These are phyloP conservation scores for Phrynocephalus forsythii DNA, from an alignment of 2,797 vertebrate species.

Conservation along the genomic window DNA sequence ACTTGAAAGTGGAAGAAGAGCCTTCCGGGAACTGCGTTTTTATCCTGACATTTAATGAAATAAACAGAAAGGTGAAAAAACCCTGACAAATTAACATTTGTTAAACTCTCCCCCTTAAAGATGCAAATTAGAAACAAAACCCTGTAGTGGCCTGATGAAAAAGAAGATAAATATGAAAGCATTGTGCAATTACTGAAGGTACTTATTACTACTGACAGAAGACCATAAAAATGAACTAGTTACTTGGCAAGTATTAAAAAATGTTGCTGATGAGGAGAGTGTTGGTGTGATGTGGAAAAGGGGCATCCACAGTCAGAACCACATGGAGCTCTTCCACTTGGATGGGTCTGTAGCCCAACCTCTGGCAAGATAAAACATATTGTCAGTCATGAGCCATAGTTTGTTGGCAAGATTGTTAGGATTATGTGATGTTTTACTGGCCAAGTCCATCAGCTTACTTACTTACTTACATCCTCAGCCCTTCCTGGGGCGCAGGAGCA, in stretches of 20 bases:
- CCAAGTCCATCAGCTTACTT: not conserved
- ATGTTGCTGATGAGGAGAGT: slow-evolving; percentile 9
- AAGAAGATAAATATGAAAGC: slow-evolving; percentile 38
- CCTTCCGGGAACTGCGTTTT: slow-evolving; percentile 52
- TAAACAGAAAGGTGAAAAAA: slow-evolving; percentile 30
- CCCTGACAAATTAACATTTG: slow-evolving; percentile 61
- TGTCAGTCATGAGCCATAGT: not conserved
- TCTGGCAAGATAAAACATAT: not conserved
- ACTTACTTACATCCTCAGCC: no score
- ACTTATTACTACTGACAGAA: slow-evolving; percentile 63
- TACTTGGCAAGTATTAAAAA: slow-evolving; percentile 40
- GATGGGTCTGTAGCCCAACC: not conserved
- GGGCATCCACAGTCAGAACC: not conserved
- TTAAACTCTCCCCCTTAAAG: slow-evolving; percentile 56
- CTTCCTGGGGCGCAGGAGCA: no score
- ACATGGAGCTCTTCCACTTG: not conserved
- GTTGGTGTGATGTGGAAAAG: not conserved
- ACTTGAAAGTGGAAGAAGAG: slow-evolving; percentile 64
- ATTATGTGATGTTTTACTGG: no score
- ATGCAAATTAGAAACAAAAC: slow-evolving; percentile 63
- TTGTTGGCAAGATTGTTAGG: not conserved
- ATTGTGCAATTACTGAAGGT: slow-evolving; percentile 39
- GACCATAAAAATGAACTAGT: slow-evolving; percentile 35
- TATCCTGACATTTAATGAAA: slow-evolving; percentile 49
- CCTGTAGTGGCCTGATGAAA: slow-evolving; percentile 55